Base-by-base conservation (phyloP, 2,888 invertebrate genomes). In the Erannis defoliaria region DNA sequence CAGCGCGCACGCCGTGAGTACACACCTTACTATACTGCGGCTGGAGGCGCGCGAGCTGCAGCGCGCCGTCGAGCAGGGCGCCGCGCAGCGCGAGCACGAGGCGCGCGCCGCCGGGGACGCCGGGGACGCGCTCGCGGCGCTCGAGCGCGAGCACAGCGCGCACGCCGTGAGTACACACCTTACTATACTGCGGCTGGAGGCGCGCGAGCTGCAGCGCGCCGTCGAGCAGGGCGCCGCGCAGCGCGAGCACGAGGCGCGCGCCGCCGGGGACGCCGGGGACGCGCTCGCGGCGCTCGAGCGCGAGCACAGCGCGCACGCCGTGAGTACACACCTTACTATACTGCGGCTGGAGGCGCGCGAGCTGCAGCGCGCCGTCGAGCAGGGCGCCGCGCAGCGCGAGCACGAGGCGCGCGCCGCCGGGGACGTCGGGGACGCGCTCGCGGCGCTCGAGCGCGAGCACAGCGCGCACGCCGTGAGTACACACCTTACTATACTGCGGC, bases 161-260 rank as follows among this genome's bases (percentile, higher is more conserved):
- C 92, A 94, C 0, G 88, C 89, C 68, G 90, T 84, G 37, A 68
- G 31, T 31, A 31, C 10, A 10, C 12, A 9, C 10, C 12, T 3
- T 10, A 31, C 10, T 1, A 1, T 23, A 23, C 23, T 23, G 23
- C 5, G 23, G 23, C 23, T 3, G 23, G 23, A 23, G 90, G 96
- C 97, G 55, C 91, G 91, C 5, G 98, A 97, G 80, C 87, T 98
- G 71, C 90, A 94, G 75, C 95, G 94, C 51, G 94, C 95, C 1
- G 95, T 97, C 38, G 93, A 90, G 58, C 86, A 75, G 62, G 94
- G 89, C 51, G 90, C 88, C 50, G 95, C 96, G 78, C 86, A 0
- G 85, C 87, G n/a, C 81, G 16, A 18, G 6, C 50, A 10, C 2
- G 26, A 46, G n/a, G 46, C 95, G 29, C 85, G 90, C 50, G 65